Percentiles rank a stretch among this genome's conserved stretches.
Evolutionary conservation across 2,888 invertebrate genomes (phyloP).

Genomic region (Phorcus lineatus): DNA sequence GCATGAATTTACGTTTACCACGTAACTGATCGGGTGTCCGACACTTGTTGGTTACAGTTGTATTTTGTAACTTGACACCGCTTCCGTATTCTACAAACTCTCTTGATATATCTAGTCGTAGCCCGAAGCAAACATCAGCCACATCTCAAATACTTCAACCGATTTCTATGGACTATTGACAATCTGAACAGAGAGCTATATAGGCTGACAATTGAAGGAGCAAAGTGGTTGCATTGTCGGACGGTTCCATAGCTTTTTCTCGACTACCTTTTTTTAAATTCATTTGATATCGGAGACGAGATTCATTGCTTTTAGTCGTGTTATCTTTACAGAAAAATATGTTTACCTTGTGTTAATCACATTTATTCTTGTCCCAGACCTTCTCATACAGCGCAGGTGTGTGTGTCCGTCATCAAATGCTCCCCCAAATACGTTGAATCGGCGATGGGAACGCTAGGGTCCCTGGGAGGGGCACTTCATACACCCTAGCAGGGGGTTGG

Average conservation of each 20-base stretch:
- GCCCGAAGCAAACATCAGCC: neutral
- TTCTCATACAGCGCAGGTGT: neutral
- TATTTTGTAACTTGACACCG: neutral
- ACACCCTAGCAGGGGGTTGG: neutral
- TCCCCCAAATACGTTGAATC: neutral
- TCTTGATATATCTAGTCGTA: neutral
- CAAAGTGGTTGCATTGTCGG: neutral
- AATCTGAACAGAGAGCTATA: neutral
- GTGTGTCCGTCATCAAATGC: neutral
- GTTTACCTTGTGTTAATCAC: neutral
- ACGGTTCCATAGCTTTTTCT: neutral
- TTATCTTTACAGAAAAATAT: conserved; percentile 4
- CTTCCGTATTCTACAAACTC: neutral
- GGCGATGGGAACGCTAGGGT: neutral
- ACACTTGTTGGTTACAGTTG: neutral
- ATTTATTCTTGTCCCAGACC: neutral
- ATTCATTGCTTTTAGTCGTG: neutral
- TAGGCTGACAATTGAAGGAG: neutral
- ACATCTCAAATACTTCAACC: no score
- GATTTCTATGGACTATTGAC: no score
- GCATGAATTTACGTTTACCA: no score
- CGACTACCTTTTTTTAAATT: neutral
- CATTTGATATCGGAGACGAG: neutral
- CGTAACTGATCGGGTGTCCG: no score
- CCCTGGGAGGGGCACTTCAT: neutral